Percentiles rank a stretch among this genome's conserved stretches.
These are phyloP conservation scores for Spea multiplicata DNA, from an alignment of 2,113 vertebrate genomes.

Conservation along the genomic window DNA sequence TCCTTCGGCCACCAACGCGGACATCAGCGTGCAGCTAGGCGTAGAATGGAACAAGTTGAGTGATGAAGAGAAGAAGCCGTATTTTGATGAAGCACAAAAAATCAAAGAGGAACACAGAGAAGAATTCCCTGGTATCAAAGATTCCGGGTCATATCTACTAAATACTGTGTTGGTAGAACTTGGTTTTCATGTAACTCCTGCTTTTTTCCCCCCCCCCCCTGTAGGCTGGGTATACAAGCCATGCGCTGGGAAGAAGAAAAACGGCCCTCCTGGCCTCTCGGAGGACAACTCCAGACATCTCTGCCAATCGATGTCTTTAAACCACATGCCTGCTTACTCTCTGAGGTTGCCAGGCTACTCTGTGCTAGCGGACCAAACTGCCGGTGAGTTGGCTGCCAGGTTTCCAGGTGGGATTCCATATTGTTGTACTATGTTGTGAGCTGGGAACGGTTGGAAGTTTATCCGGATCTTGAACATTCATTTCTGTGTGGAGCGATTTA, in stretches of 20 bases:
- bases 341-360: constrained; percentile 61
- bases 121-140: constrained; percentile 74
- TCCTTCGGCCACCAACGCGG: constrained; percentile 61
- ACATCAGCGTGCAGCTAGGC: constrained; percentile 75
- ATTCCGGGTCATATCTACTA: no score
- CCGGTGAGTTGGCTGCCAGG: constrained; percentile 63
- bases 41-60: constrained; percentile 79
- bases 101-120: constrained; percentile 74
- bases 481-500: no score
- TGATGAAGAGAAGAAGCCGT: constrained; percentile 80
- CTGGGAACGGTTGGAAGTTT: no score
- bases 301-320: constrained; percentile 63
- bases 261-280: constrained; percentile 53
- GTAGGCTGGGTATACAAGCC: constrained; percentile 80
- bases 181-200: neutral
- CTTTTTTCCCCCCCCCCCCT: neutral
- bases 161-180: no score
- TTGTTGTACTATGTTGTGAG: no score
- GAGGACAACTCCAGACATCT: constrained; percentile 41
- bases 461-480: no score
- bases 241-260: constrained; percentile 69
- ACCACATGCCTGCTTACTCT: constrained; percentile 57
- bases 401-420: no score
- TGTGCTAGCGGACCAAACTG: constrained; percentile 62
- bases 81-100: constrained; percentile 74